A percentile compares a stretch with the other conserved stretches of the same genome.
Conservation (phyloP, 1,140 invertebrate genomes). For the Drosophila sechellia region DNA sequence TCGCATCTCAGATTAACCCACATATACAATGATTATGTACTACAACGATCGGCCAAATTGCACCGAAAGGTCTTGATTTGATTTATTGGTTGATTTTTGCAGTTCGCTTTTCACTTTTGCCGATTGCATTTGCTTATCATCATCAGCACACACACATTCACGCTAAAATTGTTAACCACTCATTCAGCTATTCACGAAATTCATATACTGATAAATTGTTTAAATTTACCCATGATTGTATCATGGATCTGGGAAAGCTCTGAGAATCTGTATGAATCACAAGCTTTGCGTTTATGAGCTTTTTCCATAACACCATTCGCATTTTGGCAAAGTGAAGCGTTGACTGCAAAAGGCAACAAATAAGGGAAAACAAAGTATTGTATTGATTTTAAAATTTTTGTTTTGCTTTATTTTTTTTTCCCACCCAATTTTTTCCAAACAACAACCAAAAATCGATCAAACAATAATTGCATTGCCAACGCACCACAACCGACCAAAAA, state of each 20-base stretch:
- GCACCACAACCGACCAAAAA: constrained; percentile 59
- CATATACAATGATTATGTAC: constrained; percentile 39
- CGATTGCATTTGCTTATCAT: constrained; percentile 69
- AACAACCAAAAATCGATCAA: constrained; percentile 7
- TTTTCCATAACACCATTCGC: constrained; percentile 24
- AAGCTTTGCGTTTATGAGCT: constrained; percentile 11
- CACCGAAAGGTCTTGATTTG: constrained; percentile 53
- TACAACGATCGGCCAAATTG: constrained; percentile 53
- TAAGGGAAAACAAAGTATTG: constrained; percentile 14
- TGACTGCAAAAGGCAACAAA: constrained; percentile 60
- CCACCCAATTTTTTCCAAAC: constrained; percentile 26
- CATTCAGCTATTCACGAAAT: constrained; percentile 19
- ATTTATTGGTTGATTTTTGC: constrained; percentile 58
- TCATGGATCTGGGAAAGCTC: constrained; percentile 42
- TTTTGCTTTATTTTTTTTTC: constrained; percentile 59
- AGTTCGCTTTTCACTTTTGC: constrained; percentile 68
- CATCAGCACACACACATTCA: constrained; percentile 19
- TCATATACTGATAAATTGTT: constrained; percentile 49
- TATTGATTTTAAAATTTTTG: constrained; percentile 46
- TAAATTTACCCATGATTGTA: constrained; percentile 57
- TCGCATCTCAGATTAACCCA: constrained; percentile 60
- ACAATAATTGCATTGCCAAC: constrained; percentile 59
- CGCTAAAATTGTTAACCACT: constrained; percentile 13
- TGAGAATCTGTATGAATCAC: constrained; percentile 15
- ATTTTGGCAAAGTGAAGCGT: constrained; percentile 58